A percentile compares a stretch with the other conserved stretches of the same genome.
These are phyloP conservation scores for Nephrocerus scutellatus DNA, from an alignment of 2,888 invertebrate species.

Conservation along the genomic window DNA sequence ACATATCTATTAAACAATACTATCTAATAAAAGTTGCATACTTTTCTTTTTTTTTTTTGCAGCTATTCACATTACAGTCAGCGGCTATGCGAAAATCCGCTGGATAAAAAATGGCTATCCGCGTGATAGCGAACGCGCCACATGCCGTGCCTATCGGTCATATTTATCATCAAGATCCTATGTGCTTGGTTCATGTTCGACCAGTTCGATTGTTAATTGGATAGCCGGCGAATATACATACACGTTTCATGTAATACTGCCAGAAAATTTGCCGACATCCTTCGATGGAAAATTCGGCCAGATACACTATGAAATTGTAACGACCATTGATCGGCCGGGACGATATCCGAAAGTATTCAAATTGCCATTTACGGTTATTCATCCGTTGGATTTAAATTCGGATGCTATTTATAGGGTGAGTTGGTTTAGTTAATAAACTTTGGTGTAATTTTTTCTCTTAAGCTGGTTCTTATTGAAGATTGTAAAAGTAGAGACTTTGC, in stretches of 20 bases:
- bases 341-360: constrained; percentile 77
- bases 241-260: constrained; percentile 65
- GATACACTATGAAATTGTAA: constrained; percentile 72
- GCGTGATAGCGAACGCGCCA: constrained; percentile 44
- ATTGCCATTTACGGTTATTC: constrained; percentile 71
- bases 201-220: constrained; percentile 57
- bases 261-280: constrained; percentile 63
- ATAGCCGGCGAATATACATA: constrained; percentile 63
- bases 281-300: constrained; percentile 71
- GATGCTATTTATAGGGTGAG: constrained; percentile 62
- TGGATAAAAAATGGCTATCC: constrained; percentile 48
- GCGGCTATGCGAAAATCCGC: constrained; percentile 46
- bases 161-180: constrained; percentile 43
- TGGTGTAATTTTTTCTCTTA: too few relatives aligned
- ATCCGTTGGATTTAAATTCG: constrained; percentile 72
- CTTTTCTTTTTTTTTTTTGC: too few relatives aligned
- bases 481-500: too few relatives aligned
- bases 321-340: constrained; percentile 74
- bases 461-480: too few relatives aligned
- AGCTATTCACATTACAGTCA: constrained; percentile 47
- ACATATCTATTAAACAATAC: too few relatives aligned
- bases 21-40: too few relatives aligned
- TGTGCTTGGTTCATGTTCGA: constrained; percentile 42
- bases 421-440: constrained; percentile 2
- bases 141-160: constrained; percentile 45